Evolutionary conservation across 2,797 vertebrate genomes (phyloP), one percentile per base, ranked within the genome.

Genomic region (Phylloscopus collybita): DNA sequence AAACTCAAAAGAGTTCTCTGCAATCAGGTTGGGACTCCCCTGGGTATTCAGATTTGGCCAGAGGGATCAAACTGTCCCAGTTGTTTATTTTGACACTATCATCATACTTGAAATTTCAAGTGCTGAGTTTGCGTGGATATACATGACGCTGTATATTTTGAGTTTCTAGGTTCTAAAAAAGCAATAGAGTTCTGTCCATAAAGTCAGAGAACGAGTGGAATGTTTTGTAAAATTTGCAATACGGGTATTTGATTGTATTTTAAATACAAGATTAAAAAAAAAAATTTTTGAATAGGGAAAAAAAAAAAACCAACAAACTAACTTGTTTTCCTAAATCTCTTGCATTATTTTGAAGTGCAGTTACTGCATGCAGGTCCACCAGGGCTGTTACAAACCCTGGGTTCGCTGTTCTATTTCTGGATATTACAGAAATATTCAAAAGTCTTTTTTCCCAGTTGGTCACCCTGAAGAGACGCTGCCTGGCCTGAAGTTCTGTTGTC

Each of bases 171-270:
- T 87, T 89, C 95, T 96, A 91, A 96, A 93, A 91, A 97, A 98
- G 97, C 98, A 98, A 97, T 98, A 98, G 84, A 95, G 92, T 93
- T 97, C 95, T 97, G 97, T 97, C 90, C 47, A 9, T 84, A n/a
- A 95, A 95, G 94, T 95, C 97, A 97, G 97, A 94, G 70, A 11
- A 94, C 8, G 49, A 97, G 88, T 73, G 42, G 96, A 97, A 97
- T 96, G 97, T 97, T 91, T 91, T 93, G 93, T 96, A 87, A 95
- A 93, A 96, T 88, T 74, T 59, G 29, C 88, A 83, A 98, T 98
- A 98, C 97, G 97, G 97, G 97, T 98, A 98, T 95, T 95, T 86
- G 91, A 90, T 91, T 90, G 86, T 82, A 95, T 93, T 97, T 96
- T 96, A 94, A 95, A 95, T 89, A 76, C 79, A 60, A 81, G 80